Evolutionary conservation across 2,888 invertebrate genomes (phyloP).

Genomic region (Nemotelus nigrinus): DNA sequence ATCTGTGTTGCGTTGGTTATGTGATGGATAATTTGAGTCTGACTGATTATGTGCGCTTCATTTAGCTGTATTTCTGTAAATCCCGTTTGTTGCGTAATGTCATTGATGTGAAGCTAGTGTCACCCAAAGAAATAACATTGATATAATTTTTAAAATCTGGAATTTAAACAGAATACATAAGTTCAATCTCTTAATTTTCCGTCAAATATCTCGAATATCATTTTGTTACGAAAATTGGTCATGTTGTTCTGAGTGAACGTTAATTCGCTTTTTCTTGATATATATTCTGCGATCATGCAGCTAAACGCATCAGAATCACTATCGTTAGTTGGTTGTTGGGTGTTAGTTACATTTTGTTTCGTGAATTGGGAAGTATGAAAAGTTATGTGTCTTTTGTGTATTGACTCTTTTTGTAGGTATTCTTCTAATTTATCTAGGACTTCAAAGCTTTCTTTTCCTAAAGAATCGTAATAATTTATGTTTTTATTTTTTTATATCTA

Average conservation of each 20-base stretch:
- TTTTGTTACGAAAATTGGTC: slow-evolving; percentile 12
- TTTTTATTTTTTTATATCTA: not conserved
- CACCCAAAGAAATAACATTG: not conserved
- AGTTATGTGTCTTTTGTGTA: slow-evolving; percentile 14
- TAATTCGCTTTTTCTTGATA: slow-evolving; percentile 9
- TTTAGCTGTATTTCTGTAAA: slow-evolving; percentile 47
- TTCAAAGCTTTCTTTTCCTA: not conserved
- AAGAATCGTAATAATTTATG: not conserved
- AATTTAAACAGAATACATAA: not conserved
- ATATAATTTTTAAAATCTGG: not conserved
- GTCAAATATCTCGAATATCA: slow-evolving; percentile 30
- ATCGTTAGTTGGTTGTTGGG: slow-evolving; percentile 8
- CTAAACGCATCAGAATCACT: slow-evolving; percentile 32
- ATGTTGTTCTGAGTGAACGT: slow-evolving; percentile 27
- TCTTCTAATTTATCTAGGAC: not conserved
- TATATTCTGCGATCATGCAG: slow-evolving; percentile 36
- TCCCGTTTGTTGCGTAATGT: slow-evolving; percentile 38
- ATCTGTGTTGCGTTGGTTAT: slow-evolving; percentile 32
- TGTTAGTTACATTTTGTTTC: slow-evolving; percentile 24
- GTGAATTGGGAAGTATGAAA: slow-evolving; percentile 2
- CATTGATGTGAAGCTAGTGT: slow-evolving; percentile 25
- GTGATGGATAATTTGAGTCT: slow-evolving; percentile 34
- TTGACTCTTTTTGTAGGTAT: slow-evolving; percentile 16
- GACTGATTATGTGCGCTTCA: slow-evolving; percentile 26
- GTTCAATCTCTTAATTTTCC: too few species aligned